Evolutionary conservation across 2,888 invertebrate genomes (phyloP).

Genomic region (Diadegma fenestrale): DNA sequence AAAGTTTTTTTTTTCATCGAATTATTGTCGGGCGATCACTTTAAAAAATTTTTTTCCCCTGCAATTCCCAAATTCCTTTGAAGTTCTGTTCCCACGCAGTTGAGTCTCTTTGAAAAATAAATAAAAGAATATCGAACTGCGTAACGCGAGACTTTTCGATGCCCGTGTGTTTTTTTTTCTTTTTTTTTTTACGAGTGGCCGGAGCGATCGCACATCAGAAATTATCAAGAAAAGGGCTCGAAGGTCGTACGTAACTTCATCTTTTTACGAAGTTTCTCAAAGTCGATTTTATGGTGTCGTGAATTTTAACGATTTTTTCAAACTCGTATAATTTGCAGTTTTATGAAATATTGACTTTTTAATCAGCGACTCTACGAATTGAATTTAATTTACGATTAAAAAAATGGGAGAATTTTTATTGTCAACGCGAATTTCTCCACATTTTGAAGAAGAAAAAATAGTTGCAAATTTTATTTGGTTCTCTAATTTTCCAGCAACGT

Average conservation of each 20-base stretch:
- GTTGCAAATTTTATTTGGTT: neutral
- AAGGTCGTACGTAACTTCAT: neutral
- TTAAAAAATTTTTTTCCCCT: neutral
- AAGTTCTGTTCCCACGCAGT: neutral
- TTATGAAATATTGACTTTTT: neutral
- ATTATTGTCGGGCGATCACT: neutral
- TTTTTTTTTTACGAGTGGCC: neutral
- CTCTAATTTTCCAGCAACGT: neutral
- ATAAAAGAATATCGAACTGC: neutral
- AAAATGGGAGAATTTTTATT: neutral
- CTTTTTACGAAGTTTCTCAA: neutral
- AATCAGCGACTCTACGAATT: neutral
- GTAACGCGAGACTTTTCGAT: neutral
- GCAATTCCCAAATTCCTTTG: neutral
- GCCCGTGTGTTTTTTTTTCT: no score
- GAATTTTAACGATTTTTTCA: neutral
- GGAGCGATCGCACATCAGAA: neutral
- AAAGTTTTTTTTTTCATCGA: conserved; percentile 4
- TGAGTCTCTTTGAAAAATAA: neutral
- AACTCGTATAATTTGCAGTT: neutral
- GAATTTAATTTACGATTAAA: neutral
- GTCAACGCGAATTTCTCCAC: neutral
- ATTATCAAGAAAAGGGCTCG: neutral
- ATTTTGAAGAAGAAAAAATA: neutral
- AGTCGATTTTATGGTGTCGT: neutral